Percentiles rank a stretch among this genome's conserved stretches.
Evolutionary conservation across 1,140 invertebrate genomes (phyloP).

Genomic region (Choristoneura fumiferana): DNA sequence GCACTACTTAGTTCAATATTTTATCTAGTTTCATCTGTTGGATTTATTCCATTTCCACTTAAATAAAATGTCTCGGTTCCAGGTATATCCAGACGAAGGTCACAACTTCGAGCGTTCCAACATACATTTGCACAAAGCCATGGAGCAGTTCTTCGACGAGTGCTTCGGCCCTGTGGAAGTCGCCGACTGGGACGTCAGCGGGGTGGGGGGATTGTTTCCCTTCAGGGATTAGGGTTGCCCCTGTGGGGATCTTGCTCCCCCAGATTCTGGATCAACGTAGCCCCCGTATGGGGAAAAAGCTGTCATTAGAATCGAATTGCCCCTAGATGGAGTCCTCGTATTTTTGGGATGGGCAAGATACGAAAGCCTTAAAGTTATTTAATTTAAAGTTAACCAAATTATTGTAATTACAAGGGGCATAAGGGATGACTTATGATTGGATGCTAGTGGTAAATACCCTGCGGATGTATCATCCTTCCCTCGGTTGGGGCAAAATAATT

Average conservation of each 20-base stretch:
- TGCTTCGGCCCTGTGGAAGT: conserved; percentile 87
- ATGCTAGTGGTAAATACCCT: no score
- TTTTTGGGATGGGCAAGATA: no score
- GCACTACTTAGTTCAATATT: no score
- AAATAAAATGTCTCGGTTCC: no score
- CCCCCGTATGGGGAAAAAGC: background rate
- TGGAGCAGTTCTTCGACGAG: conserved; percentile 92
- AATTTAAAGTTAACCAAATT: no score
- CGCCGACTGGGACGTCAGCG: conserved; percentile 83
- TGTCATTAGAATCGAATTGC: background rate
- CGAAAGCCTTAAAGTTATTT: no score
- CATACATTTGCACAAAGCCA: conserved; percentile 87
- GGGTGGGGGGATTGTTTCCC: conserved; percentile 69
- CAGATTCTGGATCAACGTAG: background rate
- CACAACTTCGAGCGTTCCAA: conserved; percentile 84
- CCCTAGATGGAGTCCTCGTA: background rate
- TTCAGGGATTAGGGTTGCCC: conserved; percentile 60
- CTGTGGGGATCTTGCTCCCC: conserved; percentile 7
- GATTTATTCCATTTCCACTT: no score
- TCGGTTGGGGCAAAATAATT: no score
- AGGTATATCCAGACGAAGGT: conserved; percentile 92
- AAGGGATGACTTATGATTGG: no score
- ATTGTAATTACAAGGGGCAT: no score
- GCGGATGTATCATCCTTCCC: no score
- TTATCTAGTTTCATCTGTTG: no score